These are phyloP conservation scores for Acanthurus tractus DNA, from an alignment of 2,797 vertebrate species.

Conservation along the genomic window DNA sequence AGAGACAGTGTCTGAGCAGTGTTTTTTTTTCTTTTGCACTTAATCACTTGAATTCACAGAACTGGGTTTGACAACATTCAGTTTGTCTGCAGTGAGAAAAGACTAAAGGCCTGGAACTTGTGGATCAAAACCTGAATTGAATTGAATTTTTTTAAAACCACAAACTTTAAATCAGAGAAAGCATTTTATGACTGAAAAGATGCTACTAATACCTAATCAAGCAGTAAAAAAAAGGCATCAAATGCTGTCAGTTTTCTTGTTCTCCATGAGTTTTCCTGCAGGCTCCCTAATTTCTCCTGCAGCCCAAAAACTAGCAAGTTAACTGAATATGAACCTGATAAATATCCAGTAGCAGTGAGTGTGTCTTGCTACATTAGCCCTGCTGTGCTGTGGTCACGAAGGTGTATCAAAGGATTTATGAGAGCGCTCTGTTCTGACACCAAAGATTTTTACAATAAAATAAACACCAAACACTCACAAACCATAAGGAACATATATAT, in stretches of 20 bases:
- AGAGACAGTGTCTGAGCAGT: constrained; percentile 9
- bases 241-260: constrained; percentile 8
- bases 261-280: constrained; percentile 9
- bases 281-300: background rate
- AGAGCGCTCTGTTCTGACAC: background rate
- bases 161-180: constrained; percentile 8
- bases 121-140: constrained; percentile 4
- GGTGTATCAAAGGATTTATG: background rate
- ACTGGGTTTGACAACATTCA: background rate
- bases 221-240: constrained; percentile 1
- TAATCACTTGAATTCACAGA: constrained; percentile 18
- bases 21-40: constrained; percentile 1
- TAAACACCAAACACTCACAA: constrained; percentile 6
- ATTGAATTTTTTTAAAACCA: constrained; percentile 24
- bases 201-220: constrained; percentile 34
- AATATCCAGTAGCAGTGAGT: constrained; percentile 15
- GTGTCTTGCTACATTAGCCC: constrained; percentile 8
- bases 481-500: background rate
- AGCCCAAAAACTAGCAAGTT: constrained; percentile 4
- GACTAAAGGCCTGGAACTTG: background rate
- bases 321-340: background rate
- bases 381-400: background rate
- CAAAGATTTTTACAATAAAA: background rate
- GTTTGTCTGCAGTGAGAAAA: background rate
- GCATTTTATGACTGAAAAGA: constrained; percentile 19